phyloP scores from a whole-genome alignment of 2,888 invertebrate genomes.

The Rhodophaea formosa region DNA sequence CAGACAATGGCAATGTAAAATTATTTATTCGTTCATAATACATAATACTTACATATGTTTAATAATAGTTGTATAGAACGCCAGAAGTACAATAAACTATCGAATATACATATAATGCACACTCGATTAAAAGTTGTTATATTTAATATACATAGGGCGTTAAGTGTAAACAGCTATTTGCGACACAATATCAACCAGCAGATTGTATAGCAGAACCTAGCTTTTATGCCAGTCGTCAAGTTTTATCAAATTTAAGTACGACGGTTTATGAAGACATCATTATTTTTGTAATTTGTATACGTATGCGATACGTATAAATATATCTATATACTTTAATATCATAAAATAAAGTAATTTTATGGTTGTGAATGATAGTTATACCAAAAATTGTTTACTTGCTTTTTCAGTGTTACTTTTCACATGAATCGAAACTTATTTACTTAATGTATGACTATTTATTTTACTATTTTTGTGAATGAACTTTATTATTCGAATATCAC shows the following conservation, averaged over 20 bases:
- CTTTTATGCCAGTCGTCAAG: conserved; percentile 1
- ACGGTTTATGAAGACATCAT: conserved; percentile 1
- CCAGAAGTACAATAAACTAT: not conserved
- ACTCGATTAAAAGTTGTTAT: not conserved
- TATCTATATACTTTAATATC: conserved; percentile 20
- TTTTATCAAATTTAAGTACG: not conserved
- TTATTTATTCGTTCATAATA: no score
- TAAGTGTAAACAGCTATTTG: not conserved
- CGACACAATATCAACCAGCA: not conserved
- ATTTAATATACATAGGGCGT: not conserved
- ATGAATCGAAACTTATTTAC: conserved; percentile 9
- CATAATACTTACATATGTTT: not conserved
- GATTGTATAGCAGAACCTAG: not conserved
- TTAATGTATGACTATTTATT: not conserved
- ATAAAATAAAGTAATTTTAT: conserved; percentile 46
- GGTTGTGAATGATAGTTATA: conserved; percentile 62
- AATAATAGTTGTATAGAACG: not conserved
- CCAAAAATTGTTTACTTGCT: conserved; percentile 20
- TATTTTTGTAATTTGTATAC: conserved; percentile 17
- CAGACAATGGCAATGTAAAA: no score
- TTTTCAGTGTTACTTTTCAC: conserved; percentile 25
- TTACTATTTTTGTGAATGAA: not conserved
- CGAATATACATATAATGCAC: not conserved
- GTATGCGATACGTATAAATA: conserved; percentile 5
- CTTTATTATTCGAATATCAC: not conserved